Conservation (phyloP, 2,888 invertebrate genomes). For the Ectemnius cavifrons region DNA sequence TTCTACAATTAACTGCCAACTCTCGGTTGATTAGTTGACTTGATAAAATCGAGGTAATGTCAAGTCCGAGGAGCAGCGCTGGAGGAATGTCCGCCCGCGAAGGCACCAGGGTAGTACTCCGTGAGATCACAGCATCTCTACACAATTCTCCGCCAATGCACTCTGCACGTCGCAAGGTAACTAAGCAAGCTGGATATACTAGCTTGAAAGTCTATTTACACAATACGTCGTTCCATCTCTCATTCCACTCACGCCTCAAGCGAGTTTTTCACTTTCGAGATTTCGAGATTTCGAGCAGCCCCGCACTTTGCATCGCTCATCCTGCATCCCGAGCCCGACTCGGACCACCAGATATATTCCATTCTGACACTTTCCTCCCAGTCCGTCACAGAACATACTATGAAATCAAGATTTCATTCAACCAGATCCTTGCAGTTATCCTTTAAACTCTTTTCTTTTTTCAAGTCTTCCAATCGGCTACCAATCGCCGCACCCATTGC, state of each 20-base stretch:
- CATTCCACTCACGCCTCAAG: too few relatives aligned
- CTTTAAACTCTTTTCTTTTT: constrained; percentile 21
- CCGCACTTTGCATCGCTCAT: too few relatives aligned
- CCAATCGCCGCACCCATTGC: too few relatives aligned
- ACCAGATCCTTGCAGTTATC: constrained; percentile 14
- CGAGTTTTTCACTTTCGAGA: not conserved
- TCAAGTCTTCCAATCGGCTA: constrained; percentile 19
- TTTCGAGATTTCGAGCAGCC: not conserved
- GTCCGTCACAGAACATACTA: too few relatives aligned
- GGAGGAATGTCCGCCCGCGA: constrained; percentile 59
- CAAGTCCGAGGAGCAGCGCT: constrained; percentile 60
- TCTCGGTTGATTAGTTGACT: not conserved
- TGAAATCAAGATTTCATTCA: too few relatives aligned
- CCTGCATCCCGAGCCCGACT: too few relatives aligned
- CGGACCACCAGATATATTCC: too few relatives aligned
- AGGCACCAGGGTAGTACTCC: constrained; percentile 67
- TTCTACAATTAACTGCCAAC: too few relatives aligned
- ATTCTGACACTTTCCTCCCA: too few relatives aligned
- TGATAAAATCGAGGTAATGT: constrained; percentile 52
- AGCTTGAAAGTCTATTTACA: constrained; percentile 6
- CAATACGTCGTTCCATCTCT: too few relatives aligned
- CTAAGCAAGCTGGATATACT: too few relatives aligned
- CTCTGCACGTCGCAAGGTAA: constrained; percentile 62
- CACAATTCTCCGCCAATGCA: constrained; percentile 68
- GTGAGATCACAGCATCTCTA: constrained; percentile 70